These are phyloP conservation scores for Pachymerium ferrugineum DNA, from an alignment of 2,888 invertebrate genomes.

Conservation along the genomic window DNA sequence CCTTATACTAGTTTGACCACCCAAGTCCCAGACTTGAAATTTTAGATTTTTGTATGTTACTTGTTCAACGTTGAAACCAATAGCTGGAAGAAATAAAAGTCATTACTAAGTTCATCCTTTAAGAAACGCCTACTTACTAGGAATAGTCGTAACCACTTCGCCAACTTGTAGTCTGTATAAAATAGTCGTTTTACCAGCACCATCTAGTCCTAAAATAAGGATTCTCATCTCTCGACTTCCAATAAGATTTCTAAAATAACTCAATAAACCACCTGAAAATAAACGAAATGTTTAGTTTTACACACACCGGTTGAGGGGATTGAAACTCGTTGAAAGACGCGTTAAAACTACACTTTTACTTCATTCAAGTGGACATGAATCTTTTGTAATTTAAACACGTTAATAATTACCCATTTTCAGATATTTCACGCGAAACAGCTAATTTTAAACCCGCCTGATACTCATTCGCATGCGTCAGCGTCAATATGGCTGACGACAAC, in stretches of 20 bases:
- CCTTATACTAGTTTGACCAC: conserved; percentile 98
- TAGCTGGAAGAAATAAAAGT: conserved; percentile 67
- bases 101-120: background rate
- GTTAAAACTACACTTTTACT: no score
- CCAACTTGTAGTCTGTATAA: conserved; percentile 95
- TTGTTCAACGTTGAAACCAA: conserved; percentile 99
- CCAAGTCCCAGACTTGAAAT: conserved; percentile 98
- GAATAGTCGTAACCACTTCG: conserved; percentile 91
- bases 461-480: conserved; percentile 3
- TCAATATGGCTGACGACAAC: background rate
- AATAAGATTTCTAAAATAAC: conserved; percentile 86
- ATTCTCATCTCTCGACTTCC: conserved; percentile 55
- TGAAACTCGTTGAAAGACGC: no score
- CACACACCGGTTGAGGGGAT: no score
- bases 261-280: conserved; percentile 82
- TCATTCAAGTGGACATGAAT: no score
- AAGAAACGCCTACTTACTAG: conserved; percentile 38
- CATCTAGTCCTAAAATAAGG: conserved; percentile 55
- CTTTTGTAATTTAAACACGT: no score
- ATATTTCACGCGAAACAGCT: background rate
- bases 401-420: background rate
- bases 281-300: no score
- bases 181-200: conserved; percentile 84
- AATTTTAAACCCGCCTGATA: background rate
- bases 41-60: conserved; percentile 98